Percentiles rank a stretch among this genome's conserved stretches.
These are phyloP conservation scores for Conus canariensis DNA, from an alignment of 2,888 invertebrate genomes.

Conservation along the genomic window DNA sequence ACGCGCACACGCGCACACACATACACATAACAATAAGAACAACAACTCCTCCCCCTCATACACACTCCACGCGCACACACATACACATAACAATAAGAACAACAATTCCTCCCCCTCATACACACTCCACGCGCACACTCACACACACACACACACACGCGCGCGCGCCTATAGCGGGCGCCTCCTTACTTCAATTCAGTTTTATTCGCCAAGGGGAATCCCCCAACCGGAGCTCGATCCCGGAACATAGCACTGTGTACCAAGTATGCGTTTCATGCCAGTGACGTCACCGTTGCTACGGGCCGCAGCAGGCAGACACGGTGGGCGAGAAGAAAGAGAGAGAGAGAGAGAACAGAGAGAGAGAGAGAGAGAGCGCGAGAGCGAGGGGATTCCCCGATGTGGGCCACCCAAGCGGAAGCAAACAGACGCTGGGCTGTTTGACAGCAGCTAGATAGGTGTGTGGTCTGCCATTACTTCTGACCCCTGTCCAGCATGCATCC, in stretches of 20 bases:
- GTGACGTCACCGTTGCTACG: slow-evolving; percentile 17
- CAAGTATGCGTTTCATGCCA: not conserved
- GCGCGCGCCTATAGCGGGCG: no score
- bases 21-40: not conserved
- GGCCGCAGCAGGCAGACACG: not conserved
- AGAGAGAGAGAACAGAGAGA: no score
- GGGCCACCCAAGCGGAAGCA: not conserved
- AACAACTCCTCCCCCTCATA: no score
- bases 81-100: not conserved
- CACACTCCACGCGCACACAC: not conserved
- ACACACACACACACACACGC: not conserved
- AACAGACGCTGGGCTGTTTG: not conserved
- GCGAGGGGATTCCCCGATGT: not conserved
- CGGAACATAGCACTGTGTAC: not conserved
- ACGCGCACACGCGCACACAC: no score
- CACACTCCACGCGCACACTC: no score
- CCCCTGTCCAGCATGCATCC: no score
- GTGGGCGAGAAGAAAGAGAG: not conserved
- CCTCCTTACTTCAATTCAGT: no score
- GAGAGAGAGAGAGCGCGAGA: no score
- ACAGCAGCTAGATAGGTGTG: no score
- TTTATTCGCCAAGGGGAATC: not conserved
- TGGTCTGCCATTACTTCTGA: no score
- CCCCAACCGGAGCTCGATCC: not conserved
- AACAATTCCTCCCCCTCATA: no score